A percentile compares a stretch with the other conserved stretches of the same genome.
These are phyloP conservation scores for Condylura cristata DNA, from an alignment of 2,113 vertebrate species.

Conservation along the genomic window DNA sequence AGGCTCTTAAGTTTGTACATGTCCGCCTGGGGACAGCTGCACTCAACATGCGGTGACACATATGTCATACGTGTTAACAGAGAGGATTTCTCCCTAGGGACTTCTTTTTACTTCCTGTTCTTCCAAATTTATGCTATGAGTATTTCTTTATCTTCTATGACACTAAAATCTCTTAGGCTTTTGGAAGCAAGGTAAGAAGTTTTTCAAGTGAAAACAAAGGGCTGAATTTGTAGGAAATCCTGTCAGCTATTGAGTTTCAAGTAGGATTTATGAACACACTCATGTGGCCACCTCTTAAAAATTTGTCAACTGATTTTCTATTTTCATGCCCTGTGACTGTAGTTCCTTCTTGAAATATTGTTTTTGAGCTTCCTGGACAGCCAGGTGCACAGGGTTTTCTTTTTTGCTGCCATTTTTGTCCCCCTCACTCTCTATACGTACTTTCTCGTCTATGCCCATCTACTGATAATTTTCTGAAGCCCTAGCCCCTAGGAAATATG, in stretches of 20 bases:
- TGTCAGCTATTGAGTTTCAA: neutral
- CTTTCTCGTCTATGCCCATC: neutral
- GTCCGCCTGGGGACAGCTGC: constrained; percentile 4
- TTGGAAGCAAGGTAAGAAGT: neutral
- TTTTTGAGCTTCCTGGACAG: neutral
- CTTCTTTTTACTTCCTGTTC: neutral
- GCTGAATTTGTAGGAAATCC: neutral
- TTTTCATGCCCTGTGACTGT: neutral
- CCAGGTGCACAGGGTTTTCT: neutral
- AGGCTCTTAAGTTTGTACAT: neutral
- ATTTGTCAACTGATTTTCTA: neutral
- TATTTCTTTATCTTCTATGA: constrained; percentile 19
- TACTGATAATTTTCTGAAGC: neutral
- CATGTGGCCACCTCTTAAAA: neutral
- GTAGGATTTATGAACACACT: neutral
- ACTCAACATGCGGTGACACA: neutral
- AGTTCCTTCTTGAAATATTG: neutral
- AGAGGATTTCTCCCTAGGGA: neutral
- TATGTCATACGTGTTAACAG: neutral
- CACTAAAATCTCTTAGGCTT: constrained; percentile 41
- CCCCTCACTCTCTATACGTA: neutral
- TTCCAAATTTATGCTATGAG: constrained; percentile 28
- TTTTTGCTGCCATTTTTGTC: neutral
- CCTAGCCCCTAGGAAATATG: neutral
- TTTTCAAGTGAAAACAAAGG: constrained; percentile 28